Base-by-base conservation (phyloP, 2,113 vertebrate genomes). In the Cardinalis cardinalis region DNA sequence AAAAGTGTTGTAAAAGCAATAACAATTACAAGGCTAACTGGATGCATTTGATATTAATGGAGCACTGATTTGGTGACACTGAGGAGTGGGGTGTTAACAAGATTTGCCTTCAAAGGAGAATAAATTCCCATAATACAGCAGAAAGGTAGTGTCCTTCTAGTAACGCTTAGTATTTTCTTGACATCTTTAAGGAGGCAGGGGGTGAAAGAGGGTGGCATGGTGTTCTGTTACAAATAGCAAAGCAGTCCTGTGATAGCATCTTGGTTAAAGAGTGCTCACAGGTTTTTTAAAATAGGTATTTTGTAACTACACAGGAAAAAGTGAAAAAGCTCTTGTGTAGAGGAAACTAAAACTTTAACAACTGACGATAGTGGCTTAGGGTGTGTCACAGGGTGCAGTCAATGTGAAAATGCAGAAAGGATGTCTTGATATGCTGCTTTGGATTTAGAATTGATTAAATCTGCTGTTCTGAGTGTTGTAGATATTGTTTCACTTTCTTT, bases 311-410 rank as follows among this genome's bases (percentile, higher is more conserved):
- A 3, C 13, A 21, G 55, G 46, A 44, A 72, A 53, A 63, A 24
- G 6, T 53, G 29, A 41, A 69, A 65, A 40, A 51, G 12, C 10
- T 80, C 11, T 70, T 24, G 1, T 10, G 2, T 15, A 26, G 25
- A 18, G 29, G 25, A 46, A 26, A 43, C 9, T 16, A 10, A 51
- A 73, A 32, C 48, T 25, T 41, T 86, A 12, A 19, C 11, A n/a
- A 2, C 2, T 32, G 26, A 29, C 55, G 13, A 7, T n/a, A 23
- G 28, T 0, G 0, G 2, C 16, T 58, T 52, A 12, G 32, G 17
- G 3, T 34, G 9, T 81, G 32, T 84, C 24, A 8, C 29, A 29
- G 40, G 18, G 29, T 25, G 36, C 18, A 56, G 8, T 14, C 16
- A 5, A 3, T 14, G 15, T 48, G 46, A 12, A 84, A 66, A 53